Base-by-base conservation (phyloP, 2,113 vertebrate species). In the Daboia siamensis region DNA sequence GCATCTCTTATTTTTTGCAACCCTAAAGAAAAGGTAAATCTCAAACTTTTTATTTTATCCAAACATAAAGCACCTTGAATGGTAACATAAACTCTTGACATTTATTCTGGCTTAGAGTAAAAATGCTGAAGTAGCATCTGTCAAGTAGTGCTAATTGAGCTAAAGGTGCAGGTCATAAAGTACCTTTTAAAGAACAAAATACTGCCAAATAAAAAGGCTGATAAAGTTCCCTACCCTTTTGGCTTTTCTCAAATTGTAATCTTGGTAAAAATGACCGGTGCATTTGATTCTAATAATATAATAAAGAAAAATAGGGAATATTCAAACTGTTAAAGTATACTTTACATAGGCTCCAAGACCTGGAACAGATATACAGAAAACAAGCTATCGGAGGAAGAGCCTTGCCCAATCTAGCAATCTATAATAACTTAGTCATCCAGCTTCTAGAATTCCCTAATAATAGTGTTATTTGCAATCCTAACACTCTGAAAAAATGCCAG, bases 111-210 rank as follows among this genome's bases (percentile, higher is more conserved):
- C 94, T 95, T 90, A 95, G 93, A 94, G 94, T 96, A 96, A 96
- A 97, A 97, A 95, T 90, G 96, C 96, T 97, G 96, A 97, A 96
- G 94, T 96, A 97, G 96, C 95, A 96, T 96, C 97, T 97, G 96
- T 95, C 96, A 96, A 93, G 94, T 44, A 95, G 89, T 92, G 92
- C 95, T 97, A 97, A 97, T 94, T 97, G 96, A 97, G 93, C 93
- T 93, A 96, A 97, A 95, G 95, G 59, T 97, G 94, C 88, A 95
- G 95, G 95, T 94, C 95, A 93, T 95, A 96, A 96, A 97, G 94
- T 95, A 94, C 91, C 96, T 95, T 95, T 96, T 96, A 96, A 96
- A 89, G 93, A 96, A 54, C 97, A 96, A 96, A 96, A 97, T 94
- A 96, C 95, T 96, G 94, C 95, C 93, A 96, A 96, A 96, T 96